phyloP scores from a whole-genome alignment of 2,113 vertebrate species.

The Rhombomys opimus region DNA sequence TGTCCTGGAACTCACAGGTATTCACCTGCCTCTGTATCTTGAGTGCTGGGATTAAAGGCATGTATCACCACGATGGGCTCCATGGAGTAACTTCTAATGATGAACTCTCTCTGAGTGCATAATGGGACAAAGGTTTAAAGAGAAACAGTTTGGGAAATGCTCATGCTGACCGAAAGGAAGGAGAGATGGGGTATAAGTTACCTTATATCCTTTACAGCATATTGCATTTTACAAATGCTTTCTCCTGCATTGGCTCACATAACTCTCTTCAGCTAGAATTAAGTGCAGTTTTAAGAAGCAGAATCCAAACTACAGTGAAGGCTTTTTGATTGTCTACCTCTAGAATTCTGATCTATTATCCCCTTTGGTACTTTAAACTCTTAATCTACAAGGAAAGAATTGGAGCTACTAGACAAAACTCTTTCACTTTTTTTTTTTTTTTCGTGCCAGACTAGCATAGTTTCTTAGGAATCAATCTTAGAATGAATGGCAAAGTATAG shows the following conservation, averaged over 20 bases:
- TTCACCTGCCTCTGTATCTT: not conserved
- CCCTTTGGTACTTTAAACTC: not conserved
- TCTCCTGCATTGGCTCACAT: not conserved
- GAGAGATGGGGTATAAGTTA: not conserved
- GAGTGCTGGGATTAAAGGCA: not conserved
- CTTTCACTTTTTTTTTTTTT: not conserved
- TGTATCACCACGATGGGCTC: not conserved
- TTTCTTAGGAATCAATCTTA: conserved; percentile 48
- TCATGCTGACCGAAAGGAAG: not conserved
- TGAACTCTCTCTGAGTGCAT: not conserved
- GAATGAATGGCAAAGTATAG: not conserved
- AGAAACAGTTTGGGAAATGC: conserved; percentile 16
- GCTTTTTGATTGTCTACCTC: conserved; percentile 37
- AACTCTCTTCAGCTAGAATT: conserved; percentile 28
- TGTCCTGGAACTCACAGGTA: not conserved
- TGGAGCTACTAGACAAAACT: not conserved
- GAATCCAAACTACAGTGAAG: not conserved
- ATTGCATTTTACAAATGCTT: conserved; percentile 56
- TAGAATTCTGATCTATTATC: not conserved
- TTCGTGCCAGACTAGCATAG: not conserved
- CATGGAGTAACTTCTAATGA: not conserved
- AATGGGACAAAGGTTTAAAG: not conserved
- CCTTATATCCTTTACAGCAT: conserved; percentile 23
- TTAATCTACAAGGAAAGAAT: not conserved
- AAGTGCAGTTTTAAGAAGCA: conserved; percentile 28